These are phyloP conservation scores for Epistrophe eligans DNA, from an alignment of 2,888 invertebrate species.

Conservation along the genomic window DNA sequence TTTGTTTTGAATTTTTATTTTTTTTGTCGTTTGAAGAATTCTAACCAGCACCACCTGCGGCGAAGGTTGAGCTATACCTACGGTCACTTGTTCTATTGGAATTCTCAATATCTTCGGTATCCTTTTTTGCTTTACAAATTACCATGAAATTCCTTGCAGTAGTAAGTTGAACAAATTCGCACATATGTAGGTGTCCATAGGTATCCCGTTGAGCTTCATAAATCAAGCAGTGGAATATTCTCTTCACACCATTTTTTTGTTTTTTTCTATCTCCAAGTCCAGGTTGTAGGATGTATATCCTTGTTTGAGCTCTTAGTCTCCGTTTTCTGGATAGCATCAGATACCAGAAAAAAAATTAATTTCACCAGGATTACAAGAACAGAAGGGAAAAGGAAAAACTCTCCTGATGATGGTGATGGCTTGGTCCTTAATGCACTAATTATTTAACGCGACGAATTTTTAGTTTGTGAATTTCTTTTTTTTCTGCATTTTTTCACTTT, in stretches of 20 bases:
- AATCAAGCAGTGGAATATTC: conserved; percentile 48
- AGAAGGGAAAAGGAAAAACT: conserved; percentile 9
- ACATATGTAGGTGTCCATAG: conserved; percentile 68
- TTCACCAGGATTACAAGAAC: conserved; percentile 50
- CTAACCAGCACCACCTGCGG: conserved; percentile 47
- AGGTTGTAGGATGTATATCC: no score
- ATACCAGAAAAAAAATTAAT: conserved; percentile 19
- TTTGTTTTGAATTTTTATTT: background rate
- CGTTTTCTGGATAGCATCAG: conserved; percentile 36
- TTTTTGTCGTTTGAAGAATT: conserved; percentile 7
- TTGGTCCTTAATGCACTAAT: conserved; percentile 67
- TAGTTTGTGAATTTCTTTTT: conserved; percentile 36
- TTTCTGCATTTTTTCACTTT: background rate
- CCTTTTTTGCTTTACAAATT: conserved; percentile 47
- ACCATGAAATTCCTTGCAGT: conserved; percentile 49
- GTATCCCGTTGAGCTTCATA: conserved; percentile 56
- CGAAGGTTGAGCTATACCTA: conserved; percentile 9
- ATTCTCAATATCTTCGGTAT: conserved; percentile 29
- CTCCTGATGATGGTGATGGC: conserved; percentile 48
- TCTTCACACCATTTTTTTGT: conserved; percentile 46
- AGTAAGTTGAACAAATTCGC: conserved; percentile 68
- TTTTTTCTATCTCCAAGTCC: conserved; percentile 17
- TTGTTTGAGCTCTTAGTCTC: conserved; percentile 1
- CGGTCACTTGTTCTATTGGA: conserved; percentile 54
- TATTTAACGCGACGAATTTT: conserved; percentile 69